These are phyloP conservation scores for Cossypha niveicapilla DNA, from an alignment of 2,797 vertebrate genomes.

Conservation along the genomic window DNA sequence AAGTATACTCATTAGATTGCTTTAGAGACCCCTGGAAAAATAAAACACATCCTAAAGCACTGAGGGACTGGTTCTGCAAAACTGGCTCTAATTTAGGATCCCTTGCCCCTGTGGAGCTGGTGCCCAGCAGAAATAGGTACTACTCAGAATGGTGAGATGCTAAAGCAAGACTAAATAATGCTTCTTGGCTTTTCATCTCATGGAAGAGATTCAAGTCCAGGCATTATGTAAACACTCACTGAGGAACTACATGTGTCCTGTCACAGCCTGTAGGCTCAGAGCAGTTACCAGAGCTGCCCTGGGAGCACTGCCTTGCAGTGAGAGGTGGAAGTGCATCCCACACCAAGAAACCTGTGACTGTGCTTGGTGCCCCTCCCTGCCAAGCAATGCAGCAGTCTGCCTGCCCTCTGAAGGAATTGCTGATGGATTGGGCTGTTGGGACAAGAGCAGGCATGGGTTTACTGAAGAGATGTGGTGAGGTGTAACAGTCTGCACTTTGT, in stretches of 20 bases:
- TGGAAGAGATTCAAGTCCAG: background rate
- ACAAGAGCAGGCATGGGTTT: background rate
- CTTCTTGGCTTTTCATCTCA: background rate
- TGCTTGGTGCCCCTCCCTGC: background rate
- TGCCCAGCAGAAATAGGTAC: background rate
- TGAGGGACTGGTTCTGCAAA: background rate
- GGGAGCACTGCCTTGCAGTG: background rate
- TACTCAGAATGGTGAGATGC: background rate
- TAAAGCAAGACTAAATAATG: background rate
- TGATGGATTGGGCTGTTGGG: background rate
- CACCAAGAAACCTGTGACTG: fast-evolving
- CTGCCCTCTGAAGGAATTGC: background rate
- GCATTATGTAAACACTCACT: background rate
- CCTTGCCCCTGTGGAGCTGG: background rate
- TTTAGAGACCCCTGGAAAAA: background rate
- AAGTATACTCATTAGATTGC: background rate
- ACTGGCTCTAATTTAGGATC: background rate
- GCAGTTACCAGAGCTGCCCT: background rate
- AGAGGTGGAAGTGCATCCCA: background rate
- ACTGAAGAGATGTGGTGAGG: background rate
- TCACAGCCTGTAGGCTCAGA: background rate
- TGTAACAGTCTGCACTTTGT: background rate
- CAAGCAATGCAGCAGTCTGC: no score
- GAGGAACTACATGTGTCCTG: background rate
- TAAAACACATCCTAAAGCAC: background rate